Base-by-base conservation (phyloP, 2,797 vertebrate species). In the Ispidina picta region DNA sequence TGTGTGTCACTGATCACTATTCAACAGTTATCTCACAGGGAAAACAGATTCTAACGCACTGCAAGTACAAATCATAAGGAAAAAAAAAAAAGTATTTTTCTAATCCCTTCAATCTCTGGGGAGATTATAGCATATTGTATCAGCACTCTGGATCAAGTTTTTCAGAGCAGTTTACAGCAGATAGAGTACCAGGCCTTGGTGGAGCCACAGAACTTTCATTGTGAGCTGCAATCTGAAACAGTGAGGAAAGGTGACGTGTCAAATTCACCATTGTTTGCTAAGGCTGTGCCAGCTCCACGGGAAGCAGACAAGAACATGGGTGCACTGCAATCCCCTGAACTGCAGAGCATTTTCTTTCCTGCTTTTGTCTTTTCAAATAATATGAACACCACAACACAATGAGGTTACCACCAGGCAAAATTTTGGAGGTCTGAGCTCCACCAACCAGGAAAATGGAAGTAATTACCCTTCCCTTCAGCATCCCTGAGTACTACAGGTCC, bases 311-410 rank as follows among this genome's bases (percentile, higher is more conserved):
- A 78, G 29, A 63, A 83, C 26, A 58, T 26, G 70, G 23, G 15
- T 59, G 75, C 39, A 23, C 63, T 33, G 48, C 51, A 66, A 90
- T 72, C 22, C 70, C 64, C 23, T 1, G 20, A 83, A 78, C 43
- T 66, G 69, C 1, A 59, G 20, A 72, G 60, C 66, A 77, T 75
- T 90, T 94, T 81, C 69, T 90, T 95, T 93, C 90, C 93, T 90
- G 87, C 23, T 83, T 93, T 90, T 93, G 90, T 83, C 58, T 83
- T 74, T 83, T 65, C 17, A 73, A 88, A 48, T 69, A 87, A 52
- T 51, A 72, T 5, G 33, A 89, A 54, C 25, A 5, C 31, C 33
- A 35, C 0, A 3, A 26, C 15, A 63, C 56, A 78, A 60, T 52
- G 26, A 49, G 28, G 59, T 86, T 69, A 86, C 66, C 2, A 1